Percentiles rank a stretch among this genome's conserved stretches.
These are phyloP conservation scores for Nephrotoma guestfalica DNA, from an alignment of 2,888 invertebrate species.

Conservation along the genomic window DNA sequence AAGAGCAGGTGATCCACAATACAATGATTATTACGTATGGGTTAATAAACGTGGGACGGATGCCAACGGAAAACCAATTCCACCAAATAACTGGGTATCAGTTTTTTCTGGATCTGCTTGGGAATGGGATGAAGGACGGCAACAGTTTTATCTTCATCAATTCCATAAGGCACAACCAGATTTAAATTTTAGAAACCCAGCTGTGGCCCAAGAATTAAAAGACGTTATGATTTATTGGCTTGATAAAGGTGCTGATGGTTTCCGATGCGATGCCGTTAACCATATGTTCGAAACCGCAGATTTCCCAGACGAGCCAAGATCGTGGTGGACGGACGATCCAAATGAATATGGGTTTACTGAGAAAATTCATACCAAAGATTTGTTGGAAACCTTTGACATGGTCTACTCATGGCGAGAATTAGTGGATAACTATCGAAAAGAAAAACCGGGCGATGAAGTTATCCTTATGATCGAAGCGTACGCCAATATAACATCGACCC, in stretches of 20 bases:
- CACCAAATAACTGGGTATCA: slow-evolving; percentile 43
- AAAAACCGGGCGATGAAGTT: slow-evolving; percentile 23
- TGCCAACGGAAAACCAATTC: slow-evolving; percentile 20
- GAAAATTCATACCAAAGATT: slow-evolving; percentile 47
- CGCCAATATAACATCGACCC: slow-evolving; percentile 39
- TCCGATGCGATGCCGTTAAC: slow-evolving; percentile 64
- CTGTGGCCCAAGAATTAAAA: slow-evolving; percentile 50
- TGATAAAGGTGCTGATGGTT: slow-evolving; percentile 70
- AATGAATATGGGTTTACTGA: slow-evolving; percentile 39
- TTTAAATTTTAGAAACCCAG: slow-evolving; percentile 59
- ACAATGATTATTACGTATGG: slow-evolving; percentile 61
- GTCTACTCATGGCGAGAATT: slow-evolving; percentile 46
- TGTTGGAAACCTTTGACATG: slow-evolving; percentile 43
- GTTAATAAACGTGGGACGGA: slow-evolving; percentile 12
- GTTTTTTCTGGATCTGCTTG: slow-evolving; percentile 57
- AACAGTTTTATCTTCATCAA: slow-evolving; percentile 68
- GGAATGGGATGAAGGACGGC: slow-evolving; percentile 47
- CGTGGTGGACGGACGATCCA: slow-evolving; percentile 37
- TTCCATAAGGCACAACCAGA: slow-evolving; percentile 64
- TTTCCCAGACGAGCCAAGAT: slow-evolving; percentile 38
- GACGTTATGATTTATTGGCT: slow-evolving; percentile 62
- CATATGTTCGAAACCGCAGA: slow-evolving; percentile 47
- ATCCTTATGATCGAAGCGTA: slow-evolving; percentile 63
- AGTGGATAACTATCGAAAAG: slow-evolving; percentile 22
- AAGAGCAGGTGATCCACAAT: slow-evolving; percentile 38